phyloP scores from a whole-genome alignment of 2,888 invertebrate genomes.

The Apoda limacodes region DNA sequence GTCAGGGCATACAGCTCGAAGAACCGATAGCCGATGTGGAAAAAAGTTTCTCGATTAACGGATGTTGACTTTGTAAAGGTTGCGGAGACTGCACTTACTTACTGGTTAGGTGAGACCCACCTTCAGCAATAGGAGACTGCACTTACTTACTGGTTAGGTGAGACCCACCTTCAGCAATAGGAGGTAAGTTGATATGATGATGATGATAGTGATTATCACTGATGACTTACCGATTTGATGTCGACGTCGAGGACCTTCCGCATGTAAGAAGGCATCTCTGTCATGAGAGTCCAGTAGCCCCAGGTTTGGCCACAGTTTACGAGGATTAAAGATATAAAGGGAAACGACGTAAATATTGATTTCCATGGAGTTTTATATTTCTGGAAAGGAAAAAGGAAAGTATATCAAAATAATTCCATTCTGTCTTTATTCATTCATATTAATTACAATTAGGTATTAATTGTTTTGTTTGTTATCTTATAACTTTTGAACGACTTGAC shows the following conservation, averaged over 20 bases:
- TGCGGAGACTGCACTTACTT: too few relatives aligned
- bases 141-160: too few relatives aligned
- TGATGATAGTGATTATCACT: too few relatives aligned
- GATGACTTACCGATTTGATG: slow-evolving; percentile 57
- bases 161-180: too few relatives aligned
- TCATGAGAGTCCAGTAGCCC: slow-evolving; percentile 77
- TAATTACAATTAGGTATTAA: not conserved
- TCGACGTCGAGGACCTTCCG: slow-evolving; percentile 66
- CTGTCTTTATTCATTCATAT: not conserved
- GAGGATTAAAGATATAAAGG: slow-evolving; percentile 62
- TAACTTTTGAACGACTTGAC: too few relatives aligned
- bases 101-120: too few relatives aligned
- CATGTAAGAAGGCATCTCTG: slow-evolving; percentile 76
- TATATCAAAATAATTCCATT: not conserved
- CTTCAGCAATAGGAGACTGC: too few relatives aligned
- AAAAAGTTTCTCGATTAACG: too few relatives aligned
- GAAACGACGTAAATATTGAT: slow-evolving; percentile 66
- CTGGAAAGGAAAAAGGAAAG: slow-evolving; percentile 22
- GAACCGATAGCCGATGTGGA: too few relatives aligned
- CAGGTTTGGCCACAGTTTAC: slow-evolving; percentile 72
- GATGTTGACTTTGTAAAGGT: too few relatives aligned
- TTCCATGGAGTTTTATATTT: slow-evolving; percentile 68
- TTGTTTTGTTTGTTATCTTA: not conserved
- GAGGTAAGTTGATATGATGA: too few relatives aligned
- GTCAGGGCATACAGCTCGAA: too few relatives aligned